These are phyloP conservation scores for Prunella himalayana DNA, from an alignment of 2,113 vertebrate species.

Conservation along the genomic window DNA sequence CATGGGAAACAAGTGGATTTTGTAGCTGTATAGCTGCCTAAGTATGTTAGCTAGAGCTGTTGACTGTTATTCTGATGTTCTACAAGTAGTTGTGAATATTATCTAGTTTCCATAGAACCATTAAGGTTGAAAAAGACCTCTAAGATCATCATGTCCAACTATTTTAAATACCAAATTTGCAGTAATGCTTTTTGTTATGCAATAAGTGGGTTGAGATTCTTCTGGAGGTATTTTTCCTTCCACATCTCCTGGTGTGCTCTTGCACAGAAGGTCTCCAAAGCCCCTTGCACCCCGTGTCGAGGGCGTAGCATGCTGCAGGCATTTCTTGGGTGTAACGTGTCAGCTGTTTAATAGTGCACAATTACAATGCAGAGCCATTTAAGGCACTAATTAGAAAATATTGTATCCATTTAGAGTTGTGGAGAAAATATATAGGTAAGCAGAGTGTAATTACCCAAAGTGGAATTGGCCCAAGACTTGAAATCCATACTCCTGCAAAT, in stretches of 20 bases:
- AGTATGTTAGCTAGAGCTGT: not conserved
- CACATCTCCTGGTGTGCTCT: not conserved
- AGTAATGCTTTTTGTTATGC: not conserved
- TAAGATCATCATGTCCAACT: not conserved
- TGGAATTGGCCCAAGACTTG: constrained; percentile 54
- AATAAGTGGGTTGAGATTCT: not conserved
- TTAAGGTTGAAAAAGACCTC: not conserved
- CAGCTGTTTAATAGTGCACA: constrained; percentile 15
- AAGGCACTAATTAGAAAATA: constrained; percentile 64
- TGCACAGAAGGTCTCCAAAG: not conserved
- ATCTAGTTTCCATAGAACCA: not conserved
- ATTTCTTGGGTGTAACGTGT: not conserved
- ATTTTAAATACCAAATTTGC: not conserved
- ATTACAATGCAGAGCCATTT: constrained; percentile 41
- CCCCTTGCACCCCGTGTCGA: not conserved
- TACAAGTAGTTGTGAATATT: not conserved
- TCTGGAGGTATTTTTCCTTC: not conserved
- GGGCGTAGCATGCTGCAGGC: not conserved
- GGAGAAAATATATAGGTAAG: constrained; percentile 63
- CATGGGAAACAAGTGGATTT: not conserved
- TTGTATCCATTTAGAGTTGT: constrained; percentile 54
- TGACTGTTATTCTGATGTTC: not conserved
- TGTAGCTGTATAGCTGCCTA: not conserved
- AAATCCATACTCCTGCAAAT: constrained; percentile 59
- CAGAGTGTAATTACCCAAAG: constrained; percentile 61